Evolutionary conservation across 2,888 invertebrate species (phyloP).

Genomic region (Scaptomyza flava): DNA sequence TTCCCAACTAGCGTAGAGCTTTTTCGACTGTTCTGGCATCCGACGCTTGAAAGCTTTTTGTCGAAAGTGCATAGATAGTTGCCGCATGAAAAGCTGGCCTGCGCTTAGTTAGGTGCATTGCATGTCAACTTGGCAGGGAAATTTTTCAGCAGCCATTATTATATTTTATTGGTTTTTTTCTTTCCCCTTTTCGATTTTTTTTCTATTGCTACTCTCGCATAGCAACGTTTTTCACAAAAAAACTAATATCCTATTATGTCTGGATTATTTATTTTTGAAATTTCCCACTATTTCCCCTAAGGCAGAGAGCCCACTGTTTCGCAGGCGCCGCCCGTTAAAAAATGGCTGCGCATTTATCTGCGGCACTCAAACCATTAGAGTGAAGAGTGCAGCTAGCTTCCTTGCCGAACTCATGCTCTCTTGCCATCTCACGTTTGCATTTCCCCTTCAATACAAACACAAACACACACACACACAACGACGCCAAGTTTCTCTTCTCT

Average conservation of each 20-base stretch:
- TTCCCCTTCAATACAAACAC: slow-evolving; percentile 60
- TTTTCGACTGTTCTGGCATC: slow-evolving; percentile 22
- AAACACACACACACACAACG: slow-evolving; percentile 6
- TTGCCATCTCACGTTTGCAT: slow-evolving; percentile 21
- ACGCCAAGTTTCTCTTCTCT: slow-evolving; percentile 5
- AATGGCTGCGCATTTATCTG: slow-evolving; percentile 79
- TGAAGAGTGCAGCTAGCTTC: slow-evolving; percentile 44
- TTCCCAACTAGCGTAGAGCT: slow-evolving; percentile 38
- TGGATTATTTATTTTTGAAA: slow-evolving; percentile 15
- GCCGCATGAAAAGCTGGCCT: slow-evolving; percentile 38
- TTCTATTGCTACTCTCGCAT: not conserved
- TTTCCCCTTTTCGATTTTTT: slow-evolving; percentile 1
- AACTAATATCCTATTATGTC: slow-evolving; percentile 12
- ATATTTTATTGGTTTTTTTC: slow-evolving; percentile 8
- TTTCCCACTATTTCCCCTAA: slow-evolving; percentile 72
- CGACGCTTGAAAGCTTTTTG: slow-evolving; percentile 39
- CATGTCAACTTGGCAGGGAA: slow-evolving; percentile 22
- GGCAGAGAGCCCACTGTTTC: not conserved
- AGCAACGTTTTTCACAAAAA: not conserved
- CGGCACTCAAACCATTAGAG: slow-evolving; percentile 26
- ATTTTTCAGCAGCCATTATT: slow-evolving; percentile 8
- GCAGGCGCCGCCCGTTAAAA: slow-evolving; percentile 72
- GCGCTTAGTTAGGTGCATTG: slow-evolving; percentile 21
- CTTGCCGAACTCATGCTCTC: slow-evolving; percentile 1
- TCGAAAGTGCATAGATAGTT: slow-evolving; percentile 54